Conservation (phyloP, 2,888 invertebrate species). For the Alentia gelatinosa region DNA sequence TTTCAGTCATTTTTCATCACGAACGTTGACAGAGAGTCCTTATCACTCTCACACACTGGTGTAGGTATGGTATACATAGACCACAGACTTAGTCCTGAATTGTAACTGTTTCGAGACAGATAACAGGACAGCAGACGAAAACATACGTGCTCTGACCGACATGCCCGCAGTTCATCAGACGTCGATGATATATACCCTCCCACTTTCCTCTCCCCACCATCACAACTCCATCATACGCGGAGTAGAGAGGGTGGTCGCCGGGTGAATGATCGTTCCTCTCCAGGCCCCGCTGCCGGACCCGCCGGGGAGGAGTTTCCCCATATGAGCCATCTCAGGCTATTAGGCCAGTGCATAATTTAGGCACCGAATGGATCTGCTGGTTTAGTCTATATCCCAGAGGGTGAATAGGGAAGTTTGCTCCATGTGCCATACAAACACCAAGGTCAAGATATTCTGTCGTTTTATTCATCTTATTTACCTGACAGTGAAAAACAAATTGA, state of each 20-base stretch:
- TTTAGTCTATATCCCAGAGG: neutral
- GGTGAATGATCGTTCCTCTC: neutral
- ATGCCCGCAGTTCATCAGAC: neutral
- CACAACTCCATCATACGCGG: neutral
- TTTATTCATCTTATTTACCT: too few relatives aligned
- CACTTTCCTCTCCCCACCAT: too few relatives aligned
- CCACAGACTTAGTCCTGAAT: too few relatives aligned
- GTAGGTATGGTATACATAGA: too few relatives aligned
- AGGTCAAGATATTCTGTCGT: too few relatives aligned
- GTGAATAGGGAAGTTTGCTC: too few relatives aligned
- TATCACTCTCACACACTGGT: too few relatives aligned
- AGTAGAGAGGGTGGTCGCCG: neutral
- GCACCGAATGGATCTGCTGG: neutral
- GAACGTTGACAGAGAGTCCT: too few relatives aligned
- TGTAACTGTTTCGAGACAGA: neutral
- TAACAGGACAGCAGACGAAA: neutral
- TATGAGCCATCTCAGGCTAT: neutral
- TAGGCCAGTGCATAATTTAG: neutral
- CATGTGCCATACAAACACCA: too few relatives aligned
- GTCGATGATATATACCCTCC: neutral
- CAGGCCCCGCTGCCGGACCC: neutral
- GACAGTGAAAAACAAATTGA: too few relatives aligned
- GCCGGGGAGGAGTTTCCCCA: neutral
- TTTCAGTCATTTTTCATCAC: too few relatives aligned
- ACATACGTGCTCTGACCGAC: neutral